Conservation (phyloP, 2,797 vertebrate species). For the Rhincodon typus region DNA sequence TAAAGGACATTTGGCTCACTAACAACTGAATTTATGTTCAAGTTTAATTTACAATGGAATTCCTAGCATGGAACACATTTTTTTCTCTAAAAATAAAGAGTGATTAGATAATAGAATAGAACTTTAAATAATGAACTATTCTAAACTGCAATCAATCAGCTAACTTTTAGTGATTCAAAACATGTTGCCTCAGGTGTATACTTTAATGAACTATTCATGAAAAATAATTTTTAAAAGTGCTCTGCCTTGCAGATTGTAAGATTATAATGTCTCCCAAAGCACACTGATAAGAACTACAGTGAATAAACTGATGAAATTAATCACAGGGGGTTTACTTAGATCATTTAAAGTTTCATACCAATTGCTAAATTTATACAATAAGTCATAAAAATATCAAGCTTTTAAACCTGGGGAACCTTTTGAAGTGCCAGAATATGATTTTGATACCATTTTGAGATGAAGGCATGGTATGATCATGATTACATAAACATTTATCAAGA, state of each 20-base stretch:
- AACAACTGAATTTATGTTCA: conserved; percentile 29
- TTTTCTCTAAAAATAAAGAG: not conserved
- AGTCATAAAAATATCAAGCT: not conserved
- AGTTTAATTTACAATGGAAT: conserved; percentile 43
- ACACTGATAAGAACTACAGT: not conserved
- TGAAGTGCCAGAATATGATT: not conserved
- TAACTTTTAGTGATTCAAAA: conserved; percentile 45
- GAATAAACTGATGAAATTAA: not conserved
- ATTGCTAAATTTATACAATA: not conserved
- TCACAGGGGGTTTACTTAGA: not conserved
- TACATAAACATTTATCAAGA: not conserved
- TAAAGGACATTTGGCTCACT: not conserved
- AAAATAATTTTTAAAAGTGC: not conserved
- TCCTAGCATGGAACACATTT: not conserved
- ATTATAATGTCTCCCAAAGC: not conserved
- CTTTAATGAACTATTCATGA: conserved; percentile 40
- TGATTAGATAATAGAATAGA: conserved; percentile 38
- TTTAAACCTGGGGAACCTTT: not conserved
- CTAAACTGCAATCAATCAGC: conserved; percentile 40
- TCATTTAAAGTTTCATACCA: not conserved
- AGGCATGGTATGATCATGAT: not conserved
- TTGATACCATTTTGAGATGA: not conserved
- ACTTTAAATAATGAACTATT: conserved; percentile 42
- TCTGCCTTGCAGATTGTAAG: not conserved
- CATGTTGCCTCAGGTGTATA: conserved; percentile 43